These are phyloP conservation scores for Acanthurus lineatus DNA, from an alignment of 2,797 vertebrate genomes.

Conservation along the genomic window DNA sequence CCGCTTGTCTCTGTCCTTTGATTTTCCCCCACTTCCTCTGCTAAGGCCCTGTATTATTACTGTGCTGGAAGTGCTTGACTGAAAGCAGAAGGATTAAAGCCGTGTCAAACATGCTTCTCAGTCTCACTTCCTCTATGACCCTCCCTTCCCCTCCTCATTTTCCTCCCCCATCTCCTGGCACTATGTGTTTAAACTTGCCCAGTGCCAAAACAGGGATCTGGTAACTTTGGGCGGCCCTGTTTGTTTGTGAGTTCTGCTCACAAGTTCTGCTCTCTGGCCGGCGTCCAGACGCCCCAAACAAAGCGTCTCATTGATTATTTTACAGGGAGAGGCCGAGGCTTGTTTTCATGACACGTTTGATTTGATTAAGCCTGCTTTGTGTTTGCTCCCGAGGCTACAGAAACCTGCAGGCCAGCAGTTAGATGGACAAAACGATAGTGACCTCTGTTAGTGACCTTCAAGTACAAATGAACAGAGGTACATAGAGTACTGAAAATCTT, in stretches of 20 bases:
- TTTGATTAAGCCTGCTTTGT: conserved; percentile 75
- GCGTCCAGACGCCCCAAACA: conserved; percentile 76
- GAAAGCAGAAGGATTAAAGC: conserved; percentile 82
- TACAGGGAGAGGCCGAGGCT: conserved; percentile 58
- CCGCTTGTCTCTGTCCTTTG: conserved; percentile 63
- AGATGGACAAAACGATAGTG: conserved; percentile 39
- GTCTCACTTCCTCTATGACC: conserved; percentile 77
- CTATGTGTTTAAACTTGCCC: conserved; percentile 69
- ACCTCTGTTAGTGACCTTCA: conserved; percentile 43
- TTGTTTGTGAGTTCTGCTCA: conserved; percentile 74
- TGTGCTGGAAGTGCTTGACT: conserved; percentile 73
- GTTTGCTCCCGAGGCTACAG: conserved; percentile 61
- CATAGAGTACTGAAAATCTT: too few species aligned
- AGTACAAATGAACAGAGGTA: neutral
- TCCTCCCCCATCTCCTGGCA: conserved; percentile 58
- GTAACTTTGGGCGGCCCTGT: conserved; percentile 76
- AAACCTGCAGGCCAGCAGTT: conserved; percentile 42
- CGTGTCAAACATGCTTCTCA: conserved; percentile 84
- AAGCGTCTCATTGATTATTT: conserved; percentile 79
- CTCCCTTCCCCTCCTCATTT: neutral
- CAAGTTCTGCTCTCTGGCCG: conserved; percentile 79
- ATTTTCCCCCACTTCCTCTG: conserved; percentile 68
- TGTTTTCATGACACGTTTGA: conserved; percentile 79
- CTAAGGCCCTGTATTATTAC: conserved; percentile 72
- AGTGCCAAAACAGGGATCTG: conserved; percentile 78